Conservation (phyloP, 2,797 vertebrate species). For the Gastrophryne carolinensis region DNA sequence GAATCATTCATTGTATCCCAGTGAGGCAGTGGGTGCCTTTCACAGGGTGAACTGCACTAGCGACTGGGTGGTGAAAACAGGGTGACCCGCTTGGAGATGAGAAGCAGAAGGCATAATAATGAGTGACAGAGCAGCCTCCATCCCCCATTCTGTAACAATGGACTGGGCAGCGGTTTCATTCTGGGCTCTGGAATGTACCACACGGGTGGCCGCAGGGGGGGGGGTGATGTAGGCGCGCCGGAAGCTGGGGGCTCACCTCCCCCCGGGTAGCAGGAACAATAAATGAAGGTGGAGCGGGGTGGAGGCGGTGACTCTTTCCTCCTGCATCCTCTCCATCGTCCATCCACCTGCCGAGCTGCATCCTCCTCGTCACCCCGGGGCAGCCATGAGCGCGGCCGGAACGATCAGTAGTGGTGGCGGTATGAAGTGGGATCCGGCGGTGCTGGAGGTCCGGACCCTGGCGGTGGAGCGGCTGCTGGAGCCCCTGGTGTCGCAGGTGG, state of each 20-base stretch:
- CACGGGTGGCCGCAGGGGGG: not conserved
- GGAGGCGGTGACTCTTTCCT: not conserved
- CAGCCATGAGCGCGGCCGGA: not conserved
- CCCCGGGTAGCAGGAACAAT: not conserved
- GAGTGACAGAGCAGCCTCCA: too few species aligned
- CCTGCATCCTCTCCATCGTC: not conserved
- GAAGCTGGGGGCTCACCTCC: not conserved
- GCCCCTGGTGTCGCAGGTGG: slow-evolving; percentile 96
- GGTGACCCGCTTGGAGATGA: too few species aligned
- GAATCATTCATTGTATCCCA: too few species aligned
- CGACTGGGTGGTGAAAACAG: too few species aligned
- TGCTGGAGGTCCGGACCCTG: slow-evolving; percentile 91
- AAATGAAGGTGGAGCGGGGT: not conserved
- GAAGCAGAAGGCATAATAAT: too few species aligned
- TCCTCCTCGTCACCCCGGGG: not conserved
- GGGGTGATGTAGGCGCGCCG: slow-evolving; percentile 6
- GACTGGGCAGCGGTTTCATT: too few species aligned
- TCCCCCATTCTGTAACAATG: too few species aligned
- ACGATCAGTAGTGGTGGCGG: slow-evolving; percentile 70
- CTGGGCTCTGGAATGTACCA: too few species aligned
- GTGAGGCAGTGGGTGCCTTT: too few species aligned
- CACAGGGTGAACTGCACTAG: too few species aligned
- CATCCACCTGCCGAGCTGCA: not conserved
- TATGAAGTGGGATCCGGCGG: slow-evolving; percentile 99
- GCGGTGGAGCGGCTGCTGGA: slow-evolving; percentile 92